Percentiles rank a stretch among this genome's conserved stretches.
Conservation (phyloP, 2,888 invertebrate species). For the Drosophila suboccidentalis region DNA sequence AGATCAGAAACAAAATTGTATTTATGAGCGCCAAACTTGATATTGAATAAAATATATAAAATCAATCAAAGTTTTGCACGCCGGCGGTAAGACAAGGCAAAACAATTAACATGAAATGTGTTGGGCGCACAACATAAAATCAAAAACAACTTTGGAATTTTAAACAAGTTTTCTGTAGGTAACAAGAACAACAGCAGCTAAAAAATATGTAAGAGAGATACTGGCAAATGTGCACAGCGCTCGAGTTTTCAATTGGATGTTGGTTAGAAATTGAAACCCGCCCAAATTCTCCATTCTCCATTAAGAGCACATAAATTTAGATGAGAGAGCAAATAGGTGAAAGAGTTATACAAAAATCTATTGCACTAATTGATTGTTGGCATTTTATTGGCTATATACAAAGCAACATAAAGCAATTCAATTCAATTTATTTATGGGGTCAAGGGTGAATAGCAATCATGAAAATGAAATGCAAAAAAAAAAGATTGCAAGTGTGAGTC, state of each 20-base stretch:
- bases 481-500: slow-evolving; percentile 20
- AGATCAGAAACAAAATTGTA: not conserved
- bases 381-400: slow-evolving; percentile 20
- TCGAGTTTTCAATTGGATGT: slow-evolving; percentile 36
- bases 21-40: slow-evolving; percentile 51
- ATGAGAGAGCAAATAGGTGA: slow-evolving; percentile 10
- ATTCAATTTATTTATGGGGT: slow-evolving; percentile 58
- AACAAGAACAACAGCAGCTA: slow-evolving; percentile 15
- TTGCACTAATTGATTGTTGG: slow-evolving; percentile 66
- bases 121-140: slow-evolving; percentile 38
- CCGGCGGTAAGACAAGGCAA: slow-evolving; percentile 35
- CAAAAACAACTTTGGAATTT: slow-evolving; percentile 57
- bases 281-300: not conserved
- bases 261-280: not conserved
- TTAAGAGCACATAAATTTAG: slow-evolving; percentile 12
- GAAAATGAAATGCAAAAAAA: slow-evolving; percentile 3
- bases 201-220: slow-evolving; percentile 51
- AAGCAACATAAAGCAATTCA: slow-evolving; percentile 15
- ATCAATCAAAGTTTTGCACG: slow-evolving; percentile 54
- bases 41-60: slow-evolving; percentile 53
- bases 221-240: slow-evolving; percentile 39
- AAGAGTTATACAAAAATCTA: slow-evolving; percentile 16
- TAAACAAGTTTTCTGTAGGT: slow-evolving; percentile 48
- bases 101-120: slow-evolving; percentile 62
- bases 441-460: slow-evolving; percentile 46